Conservation (phyloP, 2,888 invertebrate genomes). For the Lysandra coridon region DNA sequence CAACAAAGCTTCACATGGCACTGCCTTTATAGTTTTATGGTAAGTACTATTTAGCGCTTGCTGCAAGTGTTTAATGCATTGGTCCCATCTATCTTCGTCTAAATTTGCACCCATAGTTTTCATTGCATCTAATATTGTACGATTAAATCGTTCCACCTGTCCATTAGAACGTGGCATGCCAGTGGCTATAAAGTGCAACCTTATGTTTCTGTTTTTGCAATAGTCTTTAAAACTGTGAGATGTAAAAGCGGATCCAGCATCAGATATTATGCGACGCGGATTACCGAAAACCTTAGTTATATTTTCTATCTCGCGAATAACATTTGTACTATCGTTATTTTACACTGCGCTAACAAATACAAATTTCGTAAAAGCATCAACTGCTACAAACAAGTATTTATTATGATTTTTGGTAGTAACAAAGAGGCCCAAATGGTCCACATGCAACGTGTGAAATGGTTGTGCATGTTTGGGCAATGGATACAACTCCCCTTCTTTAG, state of each 20-base stretch:
- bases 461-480: not conserved
- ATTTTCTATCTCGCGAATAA: too few relatives aligned
- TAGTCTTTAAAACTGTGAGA: too few relatives aligned
- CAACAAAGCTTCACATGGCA: constrained; percentile 40
- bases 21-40: constrained; percentile 36
- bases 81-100: constrained; percentile 44
- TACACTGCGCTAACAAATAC: not conserved
- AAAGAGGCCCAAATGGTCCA: constrained; percentile 22
- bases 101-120: constrained; percentile 38
- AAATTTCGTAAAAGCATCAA: not conserved
- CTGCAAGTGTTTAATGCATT: constrained; percentile 42
- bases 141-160: too few relatives aligned
- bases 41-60: constrained; percentile 47
- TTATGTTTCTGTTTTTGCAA: too few relatives aligned
- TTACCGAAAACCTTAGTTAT: too few relatives aligned
- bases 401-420: not conserved
- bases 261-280: too few relatives aligned
- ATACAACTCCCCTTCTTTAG: not conserved
- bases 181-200: too few relatives aligned
- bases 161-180: too few relatives aligned
- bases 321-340: too few relatives aligned
- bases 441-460: constrained; percentile 23
- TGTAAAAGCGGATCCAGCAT: too few relatives aligned
- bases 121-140: constrained; percentile 29
- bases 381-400: not conserved